Conservation (phyloP, 1,140 invertebrate species). For the Dreissena polymorpha region DNA sequence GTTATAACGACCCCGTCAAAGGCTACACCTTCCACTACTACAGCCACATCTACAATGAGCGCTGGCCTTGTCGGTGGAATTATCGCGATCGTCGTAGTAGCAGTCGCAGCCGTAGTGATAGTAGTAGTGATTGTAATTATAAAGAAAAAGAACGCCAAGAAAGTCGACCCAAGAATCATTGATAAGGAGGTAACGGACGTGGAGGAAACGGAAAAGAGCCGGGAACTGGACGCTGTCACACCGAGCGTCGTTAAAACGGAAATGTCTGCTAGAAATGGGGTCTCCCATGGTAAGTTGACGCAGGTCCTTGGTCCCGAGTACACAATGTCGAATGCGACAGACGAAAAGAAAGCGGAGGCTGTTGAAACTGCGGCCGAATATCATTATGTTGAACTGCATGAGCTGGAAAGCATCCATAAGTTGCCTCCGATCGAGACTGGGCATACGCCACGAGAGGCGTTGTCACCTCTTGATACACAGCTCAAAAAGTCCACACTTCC, state of each 20-base stretch:
- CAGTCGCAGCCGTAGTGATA: background rate
- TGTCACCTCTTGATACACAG: conserved; percentile 50
- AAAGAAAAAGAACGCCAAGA: conserved; percentile 46
- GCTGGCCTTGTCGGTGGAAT: background rate
- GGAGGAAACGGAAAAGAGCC: background rate
- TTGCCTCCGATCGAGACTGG: conserved; percentile 35
- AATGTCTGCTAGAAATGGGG: conserved; percentile 28
- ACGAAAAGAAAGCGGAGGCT: conserved; percentile 21
- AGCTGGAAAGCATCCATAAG: conserved; percentile 1
- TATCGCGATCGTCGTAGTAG: conserved; percentile 6
- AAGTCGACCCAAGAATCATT: conserved; percentile 39
- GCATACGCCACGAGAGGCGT: conserved; percentile 34
- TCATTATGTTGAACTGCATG: background rate
- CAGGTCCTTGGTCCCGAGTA: conserved; percentile 52
- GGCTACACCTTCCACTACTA: background rate
- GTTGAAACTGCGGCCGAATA: background rate
- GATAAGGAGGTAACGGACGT: conserved; percentile 17
- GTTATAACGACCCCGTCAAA: background rate
- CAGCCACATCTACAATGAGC: background rate
- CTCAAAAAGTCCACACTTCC: conserved; percentile 37
- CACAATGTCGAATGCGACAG: conserved; percentile 47
- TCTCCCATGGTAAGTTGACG: conserved; percentile 46
- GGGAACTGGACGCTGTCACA: conserved; percentile 26
- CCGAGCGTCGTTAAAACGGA: conserved; percentile 47
- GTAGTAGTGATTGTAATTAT: background rate